A percentile compares a stretch with the other conserved stretches of the same genome.
phyloP scores from a whole-genome alignment of 1,140 invertebrate species.

The Cephus cinctus region DNA sequence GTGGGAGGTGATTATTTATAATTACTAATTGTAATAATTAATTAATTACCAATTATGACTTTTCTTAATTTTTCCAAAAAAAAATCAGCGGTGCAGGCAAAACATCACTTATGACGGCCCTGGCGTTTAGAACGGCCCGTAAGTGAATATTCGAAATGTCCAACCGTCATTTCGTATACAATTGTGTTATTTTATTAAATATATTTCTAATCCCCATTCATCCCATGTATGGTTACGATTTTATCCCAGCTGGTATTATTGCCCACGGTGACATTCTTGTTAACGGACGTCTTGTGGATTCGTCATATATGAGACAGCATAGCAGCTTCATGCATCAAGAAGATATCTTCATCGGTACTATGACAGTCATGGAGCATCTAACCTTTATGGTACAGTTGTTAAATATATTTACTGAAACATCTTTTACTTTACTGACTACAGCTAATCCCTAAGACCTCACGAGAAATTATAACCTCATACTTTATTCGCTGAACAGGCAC shows the following conservation, averaged over 20 bases:
- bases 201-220: slow-evolving; percentile 15
- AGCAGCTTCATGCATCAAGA: slow-evolving; percentile 95
- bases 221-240: no score
- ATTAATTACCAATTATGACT: neutral
- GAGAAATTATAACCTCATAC: neutral
- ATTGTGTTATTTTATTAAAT: slow-evolving; percentile 4
- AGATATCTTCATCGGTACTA: slow-evolving; percentile 82
- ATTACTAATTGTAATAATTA: slow-evolving; percentile 18
- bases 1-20: slow-evolving; percentile 68
- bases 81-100: slow-evolving; percentile 84
- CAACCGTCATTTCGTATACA: slow-evolving; percentile 5
- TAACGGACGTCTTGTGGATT: slow-evolving; percentile 66
- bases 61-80: slow-evolving; percentile 28
- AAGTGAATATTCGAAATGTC: slow-evolving; percentile 32
- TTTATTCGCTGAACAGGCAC: slow-evolving; percentile 59
- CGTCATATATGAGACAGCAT: slow-evolving; percentile 71
- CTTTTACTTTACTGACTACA: no score
- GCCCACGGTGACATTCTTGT: slow-evolving; percentile 76
- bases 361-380: slow-evolving; percentile 88
- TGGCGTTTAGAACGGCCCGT: slow-evolving; percentile 76
- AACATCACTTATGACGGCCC: slow-evolving; percentile 88
- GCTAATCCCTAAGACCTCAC: no score
- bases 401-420: no score
- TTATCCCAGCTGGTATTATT: slow-evolving; percentile 63
- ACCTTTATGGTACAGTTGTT: slow-evolving; percentile 74